Evolutionary conservation across 2,888 invertebrate genomes (phyloP), one percentile per base, ranked within the genome.

Genomic region (Asteroscopus sphinx): DNA sequence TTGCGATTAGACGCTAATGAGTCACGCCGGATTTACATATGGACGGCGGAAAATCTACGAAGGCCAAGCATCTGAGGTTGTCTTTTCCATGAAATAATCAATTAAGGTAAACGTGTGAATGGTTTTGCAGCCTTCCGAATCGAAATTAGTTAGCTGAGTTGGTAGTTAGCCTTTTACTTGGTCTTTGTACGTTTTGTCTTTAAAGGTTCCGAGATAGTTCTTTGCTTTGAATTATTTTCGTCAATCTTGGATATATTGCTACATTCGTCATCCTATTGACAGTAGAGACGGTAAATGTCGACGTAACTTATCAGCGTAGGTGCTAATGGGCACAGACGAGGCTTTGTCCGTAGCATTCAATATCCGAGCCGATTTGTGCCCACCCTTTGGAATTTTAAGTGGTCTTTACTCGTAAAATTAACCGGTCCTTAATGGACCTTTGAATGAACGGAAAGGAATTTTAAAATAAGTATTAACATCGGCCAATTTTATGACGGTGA

Each of bases 291-390:
- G 80, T 82, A 82, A 84, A 76, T 83, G 82, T 86, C 86, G 78
- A 72, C 77, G 72, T 71, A 63, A 69, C 68, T 72, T 81, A 84
- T 86, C 86, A 86, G 87, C 77, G 67, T 76, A 85, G 86, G 87
- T 89, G 90, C 85, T 91, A 91, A 91, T 90, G 91, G 87, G 79
- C 79, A 79, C 76, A 80, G 76, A 76, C 75, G 70, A 76, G 76
- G 75, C 77, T 80, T 77, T 76, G 85, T 83, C 83, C 83, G 86
- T 80, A 82, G 84, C 81, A 82, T 84, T 85, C 84, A 83, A 88
- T 90, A 89, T 89, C 91, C 88, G 88, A 89, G 82, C 81, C 80
- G 84, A 88, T 90, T 89, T 85, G 82, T 85, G 83, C 75, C 78
- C 82, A 81, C 82, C 83, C 77, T 78, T 71, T 66, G 80, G 85